Evolutionary conservation across 2,797 vertebrate species (phyloP), one percentile per base, ranked within the genome.

Genomic region (Dicrostonyx torquatus): DNA sequence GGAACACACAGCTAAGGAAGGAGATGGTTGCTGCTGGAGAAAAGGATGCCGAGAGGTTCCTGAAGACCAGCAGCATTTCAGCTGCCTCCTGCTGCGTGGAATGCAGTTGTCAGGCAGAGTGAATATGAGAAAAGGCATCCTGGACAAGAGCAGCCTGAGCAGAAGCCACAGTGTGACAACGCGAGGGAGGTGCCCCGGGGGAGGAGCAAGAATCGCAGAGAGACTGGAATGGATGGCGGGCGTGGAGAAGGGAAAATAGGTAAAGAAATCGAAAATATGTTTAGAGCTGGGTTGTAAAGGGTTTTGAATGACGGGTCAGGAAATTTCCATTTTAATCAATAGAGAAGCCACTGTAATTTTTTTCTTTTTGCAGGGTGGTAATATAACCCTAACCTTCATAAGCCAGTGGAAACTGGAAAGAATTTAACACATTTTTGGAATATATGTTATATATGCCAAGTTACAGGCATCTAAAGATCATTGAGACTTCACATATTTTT

Each of bases 341-440:
- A 90, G 60, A 53, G 64, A 95, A 83, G 66, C 31, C 79, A 62
- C 34, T 37, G 2, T 60, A 87, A 77, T 24, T 58, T 48, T 62
- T 26, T 31, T 55, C 6, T 37, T 40, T 62, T 50, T 26, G 14
- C 6, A 11, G 5, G 20, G 20, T 20, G 91, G 64, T 89, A 94
- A 92, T 87, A 82, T 62, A 92, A 95, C 60, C 60, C 60, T 87
- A 93, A 92, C 13, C 18, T 40, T 80, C 34, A 75, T 40, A 94
- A 87, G 14, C 73, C 87, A 90, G 76, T 89, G 60, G 86, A 90
- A 96, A 97, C 90, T 88, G 64, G 75, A 96, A 96, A 95, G 26
- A 96, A 84, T 96, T 93, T 92, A 94, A 89, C 78, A 90, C 55
- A 92, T 87, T 94, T 87, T 93, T 87, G n/a, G 60, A 95, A 83